Evolutionary conservation across 1,140 invertebrate genomes (phyloP).

Genomic region (Penaeus japonicus): DNA sequence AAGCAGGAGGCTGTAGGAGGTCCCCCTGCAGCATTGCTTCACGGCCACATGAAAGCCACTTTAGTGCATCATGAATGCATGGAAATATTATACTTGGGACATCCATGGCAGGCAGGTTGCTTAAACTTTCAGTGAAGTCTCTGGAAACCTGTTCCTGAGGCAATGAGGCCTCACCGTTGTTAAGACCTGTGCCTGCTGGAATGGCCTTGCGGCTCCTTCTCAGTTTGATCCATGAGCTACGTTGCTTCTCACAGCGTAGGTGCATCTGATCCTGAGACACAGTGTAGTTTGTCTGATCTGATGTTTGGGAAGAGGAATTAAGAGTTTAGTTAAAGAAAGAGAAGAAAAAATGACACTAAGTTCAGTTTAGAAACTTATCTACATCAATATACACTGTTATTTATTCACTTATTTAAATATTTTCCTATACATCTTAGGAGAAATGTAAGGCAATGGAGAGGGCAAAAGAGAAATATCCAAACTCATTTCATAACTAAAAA

Average conservation of each 20-base stretch:
- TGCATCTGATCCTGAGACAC: constrained; percentile 50
- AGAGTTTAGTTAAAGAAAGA: not conserved
- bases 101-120: constrained; percentile 25
- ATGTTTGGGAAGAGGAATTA: constrained; percentile 45
- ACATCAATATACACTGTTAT: not conserved
- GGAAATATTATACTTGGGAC: constrained; percentile 54
- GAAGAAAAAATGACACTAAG: not conserved
- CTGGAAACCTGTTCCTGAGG: not conserved
- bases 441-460: too few relatives aligned
- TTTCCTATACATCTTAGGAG: too few relatives aligned
- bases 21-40: constrained; percentile 34
- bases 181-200: too few relatives aligned
- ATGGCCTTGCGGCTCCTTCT: not conserved
- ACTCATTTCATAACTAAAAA: too few relatives aligned
- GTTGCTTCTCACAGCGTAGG: constrained; percentile 59
- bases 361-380: not conserved
- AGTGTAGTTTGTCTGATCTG: constrained; percentile 63
- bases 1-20: constrained; percentile 8
- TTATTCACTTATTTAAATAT: too few relatives aligned
- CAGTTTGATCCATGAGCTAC: constrained; percentile 65
- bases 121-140: constrained; percentile 10
- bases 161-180: not conserved
- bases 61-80: constrained; percentile 53
- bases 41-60: constrained; percentile 51
- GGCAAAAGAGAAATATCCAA: too few relatives aligned